Conservation (phyloP, 2,113 vertebrate genomes). For the Corapipo altera region DNA sequence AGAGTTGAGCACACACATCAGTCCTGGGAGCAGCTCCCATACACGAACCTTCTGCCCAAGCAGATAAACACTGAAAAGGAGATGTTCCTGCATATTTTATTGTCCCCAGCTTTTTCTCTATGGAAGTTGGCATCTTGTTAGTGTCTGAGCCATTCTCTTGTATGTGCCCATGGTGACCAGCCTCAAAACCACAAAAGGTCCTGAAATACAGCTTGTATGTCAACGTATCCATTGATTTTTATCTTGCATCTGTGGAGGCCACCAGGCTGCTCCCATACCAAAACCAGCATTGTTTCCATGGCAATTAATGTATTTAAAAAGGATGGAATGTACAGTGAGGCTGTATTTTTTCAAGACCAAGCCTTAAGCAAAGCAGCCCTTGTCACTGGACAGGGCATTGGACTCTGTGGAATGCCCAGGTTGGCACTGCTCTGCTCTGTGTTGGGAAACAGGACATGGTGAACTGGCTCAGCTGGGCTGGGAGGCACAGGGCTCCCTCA, state of each 20-base stretch:
- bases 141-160: background rate
- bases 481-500: background rate
- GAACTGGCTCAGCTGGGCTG: background rate
- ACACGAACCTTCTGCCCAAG: background rate
- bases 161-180: background rate
- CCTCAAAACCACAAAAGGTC: constrained; percentile 12
- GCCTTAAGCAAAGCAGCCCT: background rate
- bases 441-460: fast-evolving
- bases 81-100: background rate
- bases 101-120: background rate
- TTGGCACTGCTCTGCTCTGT: background rate
- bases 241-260: background rate
- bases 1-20: background rate
- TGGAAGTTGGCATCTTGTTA: background rate
- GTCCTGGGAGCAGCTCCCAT: background rate
- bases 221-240: constrained; percentile 45
- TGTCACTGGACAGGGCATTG: background rate
- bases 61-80: background rate
- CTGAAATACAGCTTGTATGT: background rate
- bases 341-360: background rate
- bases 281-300: constrained; percentile 40
- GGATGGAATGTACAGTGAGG: background rate
- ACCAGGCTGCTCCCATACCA: constrained; percentile 28
- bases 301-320: constrained; percentile 49
- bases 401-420: background rate